Evolutionary conservation across 2,888 invertebrate genomes (phyloP).

Genomic region (Homarus gammarus): DNA sequence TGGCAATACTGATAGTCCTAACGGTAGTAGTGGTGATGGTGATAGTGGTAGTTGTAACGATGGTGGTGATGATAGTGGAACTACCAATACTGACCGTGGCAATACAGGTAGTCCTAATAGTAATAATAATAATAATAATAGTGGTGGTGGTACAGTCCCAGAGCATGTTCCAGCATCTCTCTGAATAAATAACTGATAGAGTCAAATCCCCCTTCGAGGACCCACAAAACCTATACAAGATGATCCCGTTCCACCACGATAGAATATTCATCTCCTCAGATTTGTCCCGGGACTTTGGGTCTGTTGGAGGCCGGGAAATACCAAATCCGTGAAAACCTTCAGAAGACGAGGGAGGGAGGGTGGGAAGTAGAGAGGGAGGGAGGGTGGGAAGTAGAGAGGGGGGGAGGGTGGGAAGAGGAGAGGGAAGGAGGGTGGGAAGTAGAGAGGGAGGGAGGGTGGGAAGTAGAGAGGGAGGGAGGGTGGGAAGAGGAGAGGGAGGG

Average conservation of each 20-base stretch:
- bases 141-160: too few species aligned
- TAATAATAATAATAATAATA: too few species aligned
- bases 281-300: conserved; percentile 16
- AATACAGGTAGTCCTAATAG: too few species aligned
- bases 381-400: background rate
- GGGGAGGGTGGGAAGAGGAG: background rate
- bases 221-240: conserved; percentile 33
- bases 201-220: conserved; percentile 33
- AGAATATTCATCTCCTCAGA: conserved; percentile 33
- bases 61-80: too few species aligned
- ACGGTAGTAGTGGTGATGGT: too few species aligned
- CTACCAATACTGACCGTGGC: too few species aligned
- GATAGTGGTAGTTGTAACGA: too few species aligned
- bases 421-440: background rate
- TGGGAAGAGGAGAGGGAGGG: too few species aligned
- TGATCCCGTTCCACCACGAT: conserved; percentile 14
- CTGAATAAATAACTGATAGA: conserved; percentile 44
- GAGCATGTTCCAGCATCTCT: conserved; percentile 8
- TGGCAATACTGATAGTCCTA: too few species aligned
- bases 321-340: background rate
- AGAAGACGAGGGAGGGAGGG: background rate
- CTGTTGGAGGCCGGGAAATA: background rate
- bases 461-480: too few species aligned
- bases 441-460: too few species aligned
- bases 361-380: background rate